These are phyloP conservation scores for Monochamus alternatus DNA, from an alignment of 2,888 invertebrate genomes.

Conservation along the genomic window DNA sequence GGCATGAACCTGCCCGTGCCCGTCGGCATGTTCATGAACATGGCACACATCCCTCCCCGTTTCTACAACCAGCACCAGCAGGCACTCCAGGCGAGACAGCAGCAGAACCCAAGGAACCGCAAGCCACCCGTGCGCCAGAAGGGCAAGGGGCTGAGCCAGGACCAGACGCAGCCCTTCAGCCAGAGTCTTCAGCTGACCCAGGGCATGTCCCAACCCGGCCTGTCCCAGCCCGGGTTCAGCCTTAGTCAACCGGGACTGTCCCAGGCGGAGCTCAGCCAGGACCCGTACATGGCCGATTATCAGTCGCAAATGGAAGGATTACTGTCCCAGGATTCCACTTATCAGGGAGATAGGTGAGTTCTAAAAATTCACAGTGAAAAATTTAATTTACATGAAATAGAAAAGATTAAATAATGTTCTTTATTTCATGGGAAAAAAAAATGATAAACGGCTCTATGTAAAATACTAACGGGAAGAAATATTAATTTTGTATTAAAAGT, in stretches of 20 bases:
- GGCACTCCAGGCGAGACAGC: constrained; percentile 75
- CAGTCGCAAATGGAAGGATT: constrained; percentile 96
- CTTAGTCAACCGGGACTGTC: constrained; percentile 80
- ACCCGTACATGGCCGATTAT: constrained; percentile 88
- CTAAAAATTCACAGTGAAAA: neutral
- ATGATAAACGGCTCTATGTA: too few relatives aligned
- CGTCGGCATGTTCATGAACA: constrained; percentile 95
- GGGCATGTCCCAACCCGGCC: constrained; percentile 80
- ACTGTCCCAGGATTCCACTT: constrained; percentile 85
- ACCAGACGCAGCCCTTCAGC: constrained; percentile 72
- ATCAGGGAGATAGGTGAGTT: constrained; percentile 72
- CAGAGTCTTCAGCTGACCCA: constrained; percentile 85
- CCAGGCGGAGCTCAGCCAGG: constrained; percentile 85
- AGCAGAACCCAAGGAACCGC: constrained; percentile 64
- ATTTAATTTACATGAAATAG: neutral
- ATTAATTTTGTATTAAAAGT: too few relatives aligned
- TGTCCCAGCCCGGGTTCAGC: constrained; percentile 79
- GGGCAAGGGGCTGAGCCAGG: constrained; percentile 63
- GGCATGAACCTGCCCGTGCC: constrained; percentile 92
- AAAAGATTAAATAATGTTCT: too few relatives aligned
- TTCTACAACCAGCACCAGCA: constrained; percentile 85
- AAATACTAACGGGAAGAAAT: too few relatives aligned
- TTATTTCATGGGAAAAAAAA: too few relatives aligned
- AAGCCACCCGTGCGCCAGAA: constrained; percentile 52
- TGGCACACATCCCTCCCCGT: constrained; percentile 84